A percentile compares a stretch with the other conserved stretches of the same genome.
These are phyloP conservation scores for Tetragnatha montana DNA, from an alignment of 2,888 invertebrate genomes.

Conservation along the genomic window DNA sequence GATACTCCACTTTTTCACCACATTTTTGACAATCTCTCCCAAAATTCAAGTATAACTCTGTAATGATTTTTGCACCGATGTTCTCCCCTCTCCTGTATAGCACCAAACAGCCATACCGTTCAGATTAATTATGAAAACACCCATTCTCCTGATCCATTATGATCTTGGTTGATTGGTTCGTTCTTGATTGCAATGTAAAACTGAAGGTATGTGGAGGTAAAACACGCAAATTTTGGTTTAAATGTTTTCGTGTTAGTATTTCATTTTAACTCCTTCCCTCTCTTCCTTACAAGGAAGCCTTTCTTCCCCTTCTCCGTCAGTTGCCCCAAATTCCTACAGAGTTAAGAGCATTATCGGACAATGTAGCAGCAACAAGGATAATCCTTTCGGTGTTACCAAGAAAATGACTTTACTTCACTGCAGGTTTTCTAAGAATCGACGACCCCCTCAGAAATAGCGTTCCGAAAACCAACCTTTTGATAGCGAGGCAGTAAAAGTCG, in stretches of 20 bases:
- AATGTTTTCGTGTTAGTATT: too few species aligned
- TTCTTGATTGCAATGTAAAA: too few species aligned
- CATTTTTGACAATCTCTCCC: too few species aligned
- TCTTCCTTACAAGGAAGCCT: slow-evolving; percentile 7
- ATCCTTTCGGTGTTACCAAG: slow-evolving; percentile 15
- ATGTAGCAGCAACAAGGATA: background rate
- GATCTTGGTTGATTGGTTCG: background rate
- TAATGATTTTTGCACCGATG: background rate
- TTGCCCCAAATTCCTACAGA: too few species aligned
- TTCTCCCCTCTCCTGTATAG: background rate
- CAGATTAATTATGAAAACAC: slow-evolving; percentile 7
- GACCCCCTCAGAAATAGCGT: background rate
- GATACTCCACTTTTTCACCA: too few species aligned
- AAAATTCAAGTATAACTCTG: too few species aligned
- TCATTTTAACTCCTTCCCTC: too few species aligned
- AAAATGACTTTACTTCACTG: background rate
- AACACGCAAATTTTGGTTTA: too few species aligned
- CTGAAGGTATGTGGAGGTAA: too few species aligned
- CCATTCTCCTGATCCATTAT: background rate
- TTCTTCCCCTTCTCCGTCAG: too few species aligned
- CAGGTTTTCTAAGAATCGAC: background rate
- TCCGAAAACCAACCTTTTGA: slow-evolving; percentile 15
- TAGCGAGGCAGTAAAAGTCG: slow-evolving; percentile 43
- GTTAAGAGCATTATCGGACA: too few species aligned
- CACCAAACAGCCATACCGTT: too few species aligned